Base-by-base conservation (phyloP, 2,113 vertebrate species). In the Zosterops pallidus region DNA sequence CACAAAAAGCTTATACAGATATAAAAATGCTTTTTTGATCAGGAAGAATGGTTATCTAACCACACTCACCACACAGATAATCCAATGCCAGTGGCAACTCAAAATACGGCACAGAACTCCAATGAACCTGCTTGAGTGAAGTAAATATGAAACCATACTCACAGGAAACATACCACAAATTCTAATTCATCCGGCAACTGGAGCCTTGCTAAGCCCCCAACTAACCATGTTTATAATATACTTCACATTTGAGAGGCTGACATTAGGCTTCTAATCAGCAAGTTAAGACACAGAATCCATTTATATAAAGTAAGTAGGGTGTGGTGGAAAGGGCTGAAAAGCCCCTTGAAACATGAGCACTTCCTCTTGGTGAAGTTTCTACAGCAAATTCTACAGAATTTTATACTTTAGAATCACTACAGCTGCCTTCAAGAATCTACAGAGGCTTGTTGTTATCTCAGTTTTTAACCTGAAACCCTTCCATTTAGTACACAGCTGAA, bases 1-100 rank as follows among this genome's bases (percentile, higher is more conserved):
- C 6, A 39, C 0, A 0, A 68, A 63, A 84, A 65, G 2, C 13
- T 20, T 21, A 50, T 41, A 14, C 19, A 74, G n/a, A 52, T 2
- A 77, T 12, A 88, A 80, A 85, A 83, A 52, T 12, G 9, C 1
- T 11, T 2, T 31, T 62, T 16, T 0, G 39, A 39, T 23, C 35
- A 5, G 28, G 42, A 18, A 70, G 28, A 46, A 20, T 24, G 50
- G 33, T 52, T 72, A 44, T 64, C 37, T 56, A 86, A 67, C 23
- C 28, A 74, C 46, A 69, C 21, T 74, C 15, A 11, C 4, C 28
- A 67, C 26, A 83, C 23, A 72, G 17, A 86, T n/a, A 90, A 69
- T 52, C 17, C 83, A 88, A 5, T 21, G 70, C 7, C 46, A 80
- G n/a, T 57, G 11, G 25, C 46, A 86, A 4, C 15, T 83, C n/a